Evolutionary conservation across 2,113 vertebrate genomes (phyloP).

Genomic region (Oceanites oceanicus): DNA sequence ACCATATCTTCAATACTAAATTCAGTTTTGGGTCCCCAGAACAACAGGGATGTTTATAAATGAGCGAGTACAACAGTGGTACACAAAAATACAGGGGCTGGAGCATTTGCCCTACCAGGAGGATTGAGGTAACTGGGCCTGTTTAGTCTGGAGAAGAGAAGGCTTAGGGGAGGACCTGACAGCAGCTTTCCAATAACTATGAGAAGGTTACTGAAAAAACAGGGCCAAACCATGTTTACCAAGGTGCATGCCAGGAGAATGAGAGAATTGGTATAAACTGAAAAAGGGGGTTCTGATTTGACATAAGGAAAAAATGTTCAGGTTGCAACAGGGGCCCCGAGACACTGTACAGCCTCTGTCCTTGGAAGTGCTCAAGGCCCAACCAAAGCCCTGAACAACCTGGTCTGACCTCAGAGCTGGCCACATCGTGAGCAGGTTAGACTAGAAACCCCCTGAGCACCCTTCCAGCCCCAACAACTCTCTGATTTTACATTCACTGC

Average conservation of each 20-base stretch:
- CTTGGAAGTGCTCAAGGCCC: not conserved
- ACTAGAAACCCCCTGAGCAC: not conserved
- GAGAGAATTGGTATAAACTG: not conserved
- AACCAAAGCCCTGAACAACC: not conserved
- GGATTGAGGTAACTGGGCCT: not conserved
- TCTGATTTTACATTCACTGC: not conserved
- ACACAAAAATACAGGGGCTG: not conserved
- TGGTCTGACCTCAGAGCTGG: not conserved
- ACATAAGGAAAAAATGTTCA: rapidly evolving
- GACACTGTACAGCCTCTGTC: too few relatives aligned
- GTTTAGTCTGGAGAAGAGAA: not conserved
- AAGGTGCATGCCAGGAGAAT: rapidly evolving
- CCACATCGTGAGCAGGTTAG: not conserved
- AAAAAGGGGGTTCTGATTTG: not conserved
- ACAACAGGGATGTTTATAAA: not conserved
- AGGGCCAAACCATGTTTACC: not conserved
- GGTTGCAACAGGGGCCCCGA: not conserved
- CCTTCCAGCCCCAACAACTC: not conserved
- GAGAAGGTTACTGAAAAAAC: not conserved
- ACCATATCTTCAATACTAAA: not conserved
- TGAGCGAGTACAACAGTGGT: rapidly evolving
- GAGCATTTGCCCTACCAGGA: rapidly evolving
- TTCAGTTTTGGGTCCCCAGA: not conserved
- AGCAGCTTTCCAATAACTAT: not conserved
- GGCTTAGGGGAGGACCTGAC: not conserved